These are phyloP conservation scores for Mixornis gularis DNA, from an alignment of 2,113 vertebrate species.

Conservation along the genomic window DNA sequence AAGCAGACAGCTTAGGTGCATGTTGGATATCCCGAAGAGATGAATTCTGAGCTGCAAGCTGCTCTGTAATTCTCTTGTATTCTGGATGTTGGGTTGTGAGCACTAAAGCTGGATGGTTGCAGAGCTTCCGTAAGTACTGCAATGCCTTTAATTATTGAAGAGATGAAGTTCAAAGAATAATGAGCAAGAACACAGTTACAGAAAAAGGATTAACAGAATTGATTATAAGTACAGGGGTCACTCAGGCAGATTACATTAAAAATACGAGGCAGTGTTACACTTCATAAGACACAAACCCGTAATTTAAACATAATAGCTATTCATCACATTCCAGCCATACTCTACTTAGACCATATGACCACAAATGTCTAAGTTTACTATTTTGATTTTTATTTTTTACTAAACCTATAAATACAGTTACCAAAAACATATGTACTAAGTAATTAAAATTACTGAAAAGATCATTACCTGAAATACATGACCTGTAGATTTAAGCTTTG, in stretches of 20 bases:
- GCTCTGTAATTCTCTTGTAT: constrained; percentile 87
- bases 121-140: constrained; percentile 95
- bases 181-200: background rate
- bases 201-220: background rate
- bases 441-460: background rate
- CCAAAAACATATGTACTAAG: background rate
- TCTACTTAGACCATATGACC: background rate
- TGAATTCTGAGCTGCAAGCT: constrained; percentile 84
- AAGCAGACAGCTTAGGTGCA: constrained; percentile 97
- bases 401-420: background rate
- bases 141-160: constrained; percentile 77
- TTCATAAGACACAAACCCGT: background rate
- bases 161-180: background rate
- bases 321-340: background rate
- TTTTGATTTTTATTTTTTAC: background rate
- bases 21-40: constrained; percentile 93
- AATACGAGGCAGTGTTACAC: background rate
- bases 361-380: background rate
- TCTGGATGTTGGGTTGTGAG: constrained; percentile 92
- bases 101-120: constrained; percentile 96
- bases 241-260: background rate
- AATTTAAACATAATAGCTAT: background rate
- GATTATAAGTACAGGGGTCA: background rate
- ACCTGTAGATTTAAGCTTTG: constrained; percentile 95
- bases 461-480: constrained; percentile 93